phyloP scores from a whole-genome alignment of 2,113 vertebrate genomes.

The Lampris megalopsis region DNA sequence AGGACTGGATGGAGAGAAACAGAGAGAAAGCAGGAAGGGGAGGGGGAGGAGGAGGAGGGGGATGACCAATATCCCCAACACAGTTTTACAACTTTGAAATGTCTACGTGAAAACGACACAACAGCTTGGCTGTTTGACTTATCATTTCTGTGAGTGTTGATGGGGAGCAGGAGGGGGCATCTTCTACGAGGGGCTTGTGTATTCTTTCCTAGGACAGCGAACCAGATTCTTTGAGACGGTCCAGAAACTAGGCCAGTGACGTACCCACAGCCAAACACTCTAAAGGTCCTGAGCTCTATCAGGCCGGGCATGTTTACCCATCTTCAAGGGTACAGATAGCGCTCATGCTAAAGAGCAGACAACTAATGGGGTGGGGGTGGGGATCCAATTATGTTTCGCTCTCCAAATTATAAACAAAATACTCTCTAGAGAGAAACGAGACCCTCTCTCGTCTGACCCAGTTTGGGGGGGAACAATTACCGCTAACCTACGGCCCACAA shows the following conservation, averaged over 20 bases:
- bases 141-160: background rate
- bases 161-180: background rate
- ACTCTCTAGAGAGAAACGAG: background rate
- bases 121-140: background rate
- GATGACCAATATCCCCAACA: conserved; percentile 8
- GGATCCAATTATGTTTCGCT: background rate
- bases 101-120: conserved; percentile 1
- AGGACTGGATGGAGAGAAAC: conserved; percentile 16
- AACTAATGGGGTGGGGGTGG: background rate
- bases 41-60: background rate
- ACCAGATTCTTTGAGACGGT: background rate
- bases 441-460: background rate
- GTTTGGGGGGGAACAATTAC: conserved; percentile 12
- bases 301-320: background rate
- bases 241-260: background rate
- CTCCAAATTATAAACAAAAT: background rate
- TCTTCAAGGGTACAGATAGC: conserved; percentile 1
- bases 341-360: background rate
- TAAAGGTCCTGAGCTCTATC: background rate
- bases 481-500: background rate
- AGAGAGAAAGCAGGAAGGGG: background rate
- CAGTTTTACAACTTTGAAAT: conserved; percentile 3
- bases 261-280: background rate
- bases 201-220: background rate
- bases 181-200: too few species aligned